Base-by-base conservation (phyloP, 1,140 invertebrate genomes). In the Camponotus vicinus region DNA sequence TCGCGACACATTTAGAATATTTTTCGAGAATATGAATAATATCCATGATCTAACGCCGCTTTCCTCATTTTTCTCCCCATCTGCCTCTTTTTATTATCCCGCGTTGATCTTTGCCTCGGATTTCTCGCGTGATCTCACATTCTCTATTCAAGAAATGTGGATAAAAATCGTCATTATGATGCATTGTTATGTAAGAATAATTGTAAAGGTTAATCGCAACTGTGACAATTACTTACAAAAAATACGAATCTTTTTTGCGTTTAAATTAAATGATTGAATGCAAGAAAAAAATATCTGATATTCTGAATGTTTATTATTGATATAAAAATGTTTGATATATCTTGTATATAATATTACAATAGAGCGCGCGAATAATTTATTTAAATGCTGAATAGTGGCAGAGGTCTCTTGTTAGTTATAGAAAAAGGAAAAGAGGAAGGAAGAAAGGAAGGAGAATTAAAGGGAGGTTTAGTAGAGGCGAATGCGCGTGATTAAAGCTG, bases 11-110 rank as follows among this genome's bases (percentile, higher is more conserved):
- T 91, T 90, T 52, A 37, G 89, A 86, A 88, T 79, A 82, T 83
- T 88, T 90, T 76, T 42, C 21, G 37, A 42, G 67, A 73, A 49
- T 92, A 92, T 91, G 92, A 93, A 93, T 93, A 93, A 93, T 52
- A 52, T 93, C 92, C 92, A 57, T 83, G 86, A 89, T 89, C 83
- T 89, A 93, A 92, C 92, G 93, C 87, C 89, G 11, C 49, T 87
- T 86, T 86, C 75, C 88, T 84, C 80, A 80, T 61, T 37, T 70
- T 57, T 66, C 79, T 66, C 64, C 42, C 64, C 66, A 71, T 70
- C 85, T 86, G 85, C 79, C 27, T 78, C 76, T 61, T 66, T 27
- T 86, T 89, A 49, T 34, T 63, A 18, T 8, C n/a, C 49, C 45
- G 49, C 76, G 34, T 66, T 66, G 67, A 49, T 64, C 75, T 18